Evolutionary conservation across 1,140 invertebrate genomes (phyloP), one percentile per base, ranked within the genome.

Genomic region (Rhagoletis zephyria): DNA sequence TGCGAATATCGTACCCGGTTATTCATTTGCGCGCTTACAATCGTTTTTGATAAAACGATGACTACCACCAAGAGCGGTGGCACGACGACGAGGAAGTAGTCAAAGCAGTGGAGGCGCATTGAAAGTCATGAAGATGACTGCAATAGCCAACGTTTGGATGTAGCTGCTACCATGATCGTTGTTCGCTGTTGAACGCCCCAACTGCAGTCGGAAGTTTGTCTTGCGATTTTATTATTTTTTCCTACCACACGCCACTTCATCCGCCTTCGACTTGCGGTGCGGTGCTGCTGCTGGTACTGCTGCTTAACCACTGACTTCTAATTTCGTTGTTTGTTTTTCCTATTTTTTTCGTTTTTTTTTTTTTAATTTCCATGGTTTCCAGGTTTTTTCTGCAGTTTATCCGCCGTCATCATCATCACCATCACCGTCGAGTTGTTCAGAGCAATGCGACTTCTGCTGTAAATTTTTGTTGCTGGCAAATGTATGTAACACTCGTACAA

Each of bases 151-250:
- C 9, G 14, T n/a, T 67, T n/a, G 42, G 70, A 19, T 51, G n/a
- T n/a, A 6, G 74, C 19, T n/a, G 74, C 48, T 16, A 56, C 30
- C 45, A 3, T 56, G 3, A 14, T 63, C 61, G 61, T 4, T 14
- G 61, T 4, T 30, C 30, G 30, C 30, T 30, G 30, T 30, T 30
- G 14, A 40, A 48, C 70, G 45, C 16, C 70, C n/a, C 70, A n/a
- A 51, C n/a, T 30, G 51, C 74, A 81, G 74, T 81, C 45, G 19
- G 56, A 81, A 81, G 74, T 59, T 81, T 81, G 74, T 81, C 74
- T 81, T 81, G n/a, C 48, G 74, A 30, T 86, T 86, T 86, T 86
- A 61, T 86, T 65, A 61, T 19, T 86, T 63, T 42, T 86, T 86
- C 85, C 85, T 86, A 40, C 85, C 42, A 63, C 85, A 64, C 63